A percentile compares a stretch with the other conserved stretches of the same genome.
These are phyloP conservation scores for Hybos culiciformis DNA, from an alignment of 2,888 invertebrate species.

Conservation along the genomic window DNA sequence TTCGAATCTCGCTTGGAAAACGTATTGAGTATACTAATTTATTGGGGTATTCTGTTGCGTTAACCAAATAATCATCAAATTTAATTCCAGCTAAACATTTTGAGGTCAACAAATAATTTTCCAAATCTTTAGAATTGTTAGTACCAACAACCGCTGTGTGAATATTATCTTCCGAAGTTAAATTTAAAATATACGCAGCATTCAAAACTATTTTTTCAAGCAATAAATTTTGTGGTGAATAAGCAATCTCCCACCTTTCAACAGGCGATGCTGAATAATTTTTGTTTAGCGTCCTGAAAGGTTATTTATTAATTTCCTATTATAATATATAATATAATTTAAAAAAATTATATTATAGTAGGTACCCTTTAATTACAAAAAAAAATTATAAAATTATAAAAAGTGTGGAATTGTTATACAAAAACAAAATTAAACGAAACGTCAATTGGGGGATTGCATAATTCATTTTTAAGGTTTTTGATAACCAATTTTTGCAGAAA, in stretches of 20 bases:
- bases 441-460: background rate
- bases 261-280: background rate
- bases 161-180: background rate
- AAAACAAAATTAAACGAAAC: too few species aligned
- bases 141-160: slow-evolving; percentile 1
- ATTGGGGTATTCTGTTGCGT: slow-evolving; percentile 33
- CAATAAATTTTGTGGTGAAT: slow-evolving; percentile 11
- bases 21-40: slow-evolving; percentile 43
- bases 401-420: background rate
- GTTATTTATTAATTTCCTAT: background rate
- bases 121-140: slow-evolving; percentile 39
- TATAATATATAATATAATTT: too few species aligned
- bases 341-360: too few species aligned
- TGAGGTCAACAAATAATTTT: slow-evolving; percentile 39
- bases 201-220: slow-evolving; percentile 6
- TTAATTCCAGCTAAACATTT: slow-evolving; percentile 40
- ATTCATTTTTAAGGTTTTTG: too few species aligned
- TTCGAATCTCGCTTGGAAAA: slow-evolving; percentile 49
- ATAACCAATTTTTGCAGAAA: too few species aligned
- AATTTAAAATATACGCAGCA: background rate
- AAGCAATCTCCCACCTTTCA: slow-evolving; percentile 7
- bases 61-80: slow-evolving; percentile 43
- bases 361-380: too few species aligned
- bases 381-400: too few species aligned
- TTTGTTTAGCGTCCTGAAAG: background rate